A percentile compares a stretch with the other conserved stretches of the same genome.
Evolutionary conservation across 2,113 vertebrate genomes (phyloP).

Genomic region (Vulpes vulpes): DNA sequence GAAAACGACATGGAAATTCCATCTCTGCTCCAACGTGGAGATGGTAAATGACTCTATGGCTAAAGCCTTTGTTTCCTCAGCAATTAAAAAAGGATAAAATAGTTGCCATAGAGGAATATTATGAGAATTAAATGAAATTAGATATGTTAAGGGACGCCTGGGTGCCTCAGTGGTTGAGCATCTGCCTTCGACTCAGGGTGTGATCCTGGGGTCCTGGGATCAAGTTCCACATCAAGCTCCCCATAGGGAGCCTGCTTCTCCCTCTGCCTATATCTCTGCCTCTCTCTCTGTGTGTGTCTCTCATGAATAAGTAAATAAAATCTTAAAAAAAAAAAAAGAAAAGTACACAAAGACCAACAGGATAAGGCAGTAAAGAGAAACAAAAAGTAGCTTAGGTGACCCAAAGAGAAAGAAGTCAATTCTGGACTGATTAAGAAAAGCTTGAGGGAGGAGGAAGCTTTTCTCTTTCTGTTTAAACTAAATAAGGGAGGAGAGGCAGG

Average conservation of each 20-base stretch:
- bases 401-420: background rate
- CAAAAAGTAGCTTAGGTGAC: background rate
- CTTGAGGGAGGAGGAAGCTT: background rate
- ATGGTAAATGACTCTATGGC: background rate
- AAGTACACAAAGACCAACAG: background rate
- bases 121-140: conserved; percentile 36
- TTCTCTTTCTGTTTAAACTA: background rate
- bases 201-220: too few relatives aligned
- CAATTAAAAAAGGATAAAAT: background rate
- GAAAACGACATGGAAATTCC: background rate
- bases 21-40: background rate
- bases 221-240: too few relatives aligned
- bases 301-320: too few relatives aligned
- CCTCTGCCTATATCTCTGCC: too few relatives aligned
- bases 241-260: too few relatives aligned
- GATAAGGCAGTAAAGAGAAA: background rate
- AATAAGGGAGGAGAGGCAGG: background rate
- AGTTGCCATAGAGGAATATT: background rate
- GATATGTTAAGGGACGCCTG: background rate
- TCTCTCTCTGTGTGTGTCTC: too few relatives aligned
- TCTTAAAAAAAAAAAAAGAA: background rate
- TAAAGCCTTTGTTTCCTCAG: background rate
- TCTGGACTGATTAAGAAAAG: background rate
- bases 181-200: too few relatives aligned
- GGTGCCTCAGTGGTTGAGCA: too few relatives aligned